Evolutionary conservation across 2,797 vertebrate genomes (phyloP), one percentile per base, ranked within the genome.

Genomic region (Malurus splendens): DNA sequence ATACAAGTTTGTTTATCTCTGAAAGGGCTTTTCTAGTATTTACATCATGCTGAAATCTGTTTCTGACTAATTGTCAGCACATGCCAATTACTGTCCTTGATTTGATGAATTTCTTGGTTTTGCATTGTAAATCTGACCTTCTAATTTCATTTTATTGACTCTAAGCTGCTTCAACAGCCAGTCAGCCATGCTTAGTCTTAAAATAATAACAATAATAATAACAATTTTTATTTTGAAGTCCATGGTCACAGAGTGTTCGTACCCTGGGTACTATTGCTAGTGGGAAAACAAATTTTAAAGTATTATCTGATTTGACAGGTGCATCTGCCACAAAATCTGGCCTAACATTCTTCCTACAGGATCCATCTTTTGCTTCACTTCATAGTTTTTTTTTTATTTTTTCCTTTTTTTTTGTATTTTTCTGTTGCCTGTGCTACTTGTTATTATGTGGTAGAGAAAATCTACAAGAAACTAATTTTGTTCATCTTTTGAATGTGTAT

Each of bases 301-400:
- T 48, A 60, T 82, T 90, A 72, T 73, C 39, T 86, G n/a, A 75
- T 87, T 59, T 90, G 54, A 83, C 45, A 83, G 24, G 44, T 92
- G 11, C 86, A 47, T 95, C 70, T 96, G 79, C 60, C 64, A 42
- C 30, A 57, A 87, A 93, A 95, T 86, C 66, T 94, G 57, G 44
- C 61, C n/a, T 86, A 64, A 57, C 3, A 6, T 60, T 85, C 62
- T 76, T 92, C 86, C 36, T 88, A 72, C n/a, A 66, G 75, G 15
- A 90, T 10, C 15, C 73, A 4, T 85, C 48, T 77, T 76, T 54
- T 79, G 30, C 19, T 76, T 89, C n/a, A 41, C 11, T 89, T 47
- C 19, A 10, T 73, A 74, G 18, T 36, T 45, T 60, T 39, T 50
- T 27, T 3, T 50, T 27, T 3, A 1, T 7, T 32, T 52, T n/a